Conservation (phyloP, 2,888 invertebrate species). For the Aporophyla nigra region DNA sequence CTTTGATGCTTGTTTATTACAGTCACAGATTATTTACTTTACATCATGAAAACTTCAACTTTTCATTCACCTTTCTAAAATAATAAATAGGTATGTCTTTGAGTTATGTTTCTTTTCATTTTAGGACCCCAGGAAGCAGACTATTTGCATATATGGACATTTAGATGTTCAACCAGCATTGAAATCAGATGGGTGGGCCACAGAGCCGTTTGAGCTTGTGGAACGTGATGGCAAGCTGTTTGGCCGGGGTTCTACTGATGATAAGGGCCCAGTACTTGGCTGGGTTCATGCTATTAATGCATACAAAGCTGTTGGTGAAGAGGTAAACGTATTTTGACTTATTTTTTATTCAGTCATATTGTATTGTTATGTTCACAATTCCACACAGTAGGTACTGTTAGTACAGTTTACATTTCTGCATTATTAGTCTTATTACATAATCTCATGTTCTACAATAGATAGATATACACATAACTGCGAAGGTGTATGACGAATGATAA, state of each 20-base stretch:
- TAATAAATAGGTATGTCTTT: background rate
- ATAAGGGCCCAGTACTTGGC: conserved; percentile 98
- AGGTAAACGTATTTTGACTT: conserved; percentile 76
- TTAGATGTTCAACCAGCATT: conserved; percentile 99
- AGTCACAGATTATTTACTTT: background rate
- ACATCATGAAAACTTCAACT: conserved; percentile 2
- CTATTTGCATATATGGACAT: conserved; percentile 98
- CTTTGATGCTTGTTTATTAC: background rate
- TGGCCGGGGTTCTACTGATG: conserved; percentile 98
- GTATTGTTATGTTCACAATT: background rate
- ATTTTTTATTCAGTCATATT: background rate
- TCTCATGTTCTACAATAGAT: background rate
- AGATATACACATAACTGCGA: background rate
- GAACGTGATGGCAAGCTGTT: conserved; percentile 97
- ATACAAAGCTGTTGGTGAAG: conserved; percentile 93
- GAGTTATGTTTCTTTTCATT: conserved; percentile 19
- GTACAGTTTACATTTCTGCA: no score
- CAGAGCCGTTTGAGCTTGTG: conserved; percentile 97
- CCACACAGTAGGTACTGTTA: no score
- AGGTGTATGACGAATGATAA: background rate
- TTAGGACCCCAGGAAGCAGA: conserved; percentile 96
- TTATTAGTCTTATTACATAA: background rate
- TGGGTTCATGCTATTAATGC: conserved; percentile 99
- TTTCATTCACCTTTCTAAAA: conserved; percentile 7
- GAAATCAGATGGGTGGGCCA: conserved; percentile 98